Evolutionary conservation across 1,140 invertebrate species (phyloP).

Genomic region (Adelges cooleyi): DNA sequence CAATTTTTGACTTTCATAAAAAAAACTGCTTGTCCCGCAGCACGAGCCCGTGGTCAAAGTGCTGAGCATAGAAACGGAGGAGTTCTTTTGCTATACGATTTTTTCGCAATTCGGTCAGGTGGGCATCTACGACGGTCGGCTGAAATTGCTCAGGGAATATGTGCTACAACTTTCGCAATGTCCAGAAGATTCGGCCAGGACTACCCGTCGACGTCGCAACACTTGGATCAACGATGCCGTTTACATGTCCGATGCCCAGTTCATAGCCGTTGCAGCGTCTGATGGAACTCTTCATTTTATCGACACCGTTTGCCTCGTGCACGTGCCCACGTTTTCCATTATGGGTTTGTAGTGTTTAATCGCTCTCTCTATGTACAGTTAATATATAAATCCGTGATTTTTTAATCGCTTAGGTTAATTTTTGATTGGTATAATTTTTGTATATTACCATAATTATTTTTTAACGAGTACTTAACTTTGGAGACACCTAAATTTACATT

Average conservation of each 20-base stretch:
- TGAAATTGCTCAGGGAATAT: slow-evolving; percentile 42
- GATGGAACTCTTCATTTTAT: slow-evolving; percentile 44
- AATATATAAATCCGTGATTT: too few species aligned
- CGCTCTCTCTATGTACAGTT: too few species aligned
- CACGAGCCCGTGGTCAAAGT: slow-evolving; percentile 44
- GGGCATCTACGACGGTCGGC: slow-evolving; percentile 42
- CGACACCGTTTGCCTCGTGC: slow-evolving; percentile 42
- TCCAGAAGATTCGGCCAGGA: not conserved
- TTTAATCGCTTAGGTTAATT: too few species aligned
- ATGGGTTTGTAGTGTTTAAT: slow-evolving; percentile 38
- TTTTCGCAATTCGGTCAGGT: slow-evolving; percentile 44
- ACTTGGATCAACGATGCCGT: slow-evolving; percentile 47
- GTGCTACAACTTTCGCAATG: slow-evolving; percentile 34
- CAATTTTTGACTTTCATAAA: too few species aligned
- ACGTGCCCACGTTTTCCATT: slow-evolving; percentile 43
- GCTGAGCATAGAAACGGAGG: slow-evolving; percentile 41
- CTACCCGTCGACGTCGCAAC: not conserved
- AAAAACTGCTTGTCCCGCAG: slow-evolving; percentile 38
- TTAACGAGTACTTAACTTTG: too few species aligned
- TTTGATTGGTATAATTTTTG: too few species aligned
- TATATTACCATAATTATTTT: too few species aligned
- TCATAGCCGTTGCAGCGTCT: slow-evolving; percentile 41
- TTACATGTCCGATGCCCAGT: slow-evolving; percentile 42
- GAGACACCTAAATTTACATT: too few species aligned
- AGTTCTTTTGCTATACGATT: slow-evolving; percentile 44